phyloP scores from a whole-genome alignment of 2,888 invertebrate genomes.

The Dryomyza anilis region DNA sequence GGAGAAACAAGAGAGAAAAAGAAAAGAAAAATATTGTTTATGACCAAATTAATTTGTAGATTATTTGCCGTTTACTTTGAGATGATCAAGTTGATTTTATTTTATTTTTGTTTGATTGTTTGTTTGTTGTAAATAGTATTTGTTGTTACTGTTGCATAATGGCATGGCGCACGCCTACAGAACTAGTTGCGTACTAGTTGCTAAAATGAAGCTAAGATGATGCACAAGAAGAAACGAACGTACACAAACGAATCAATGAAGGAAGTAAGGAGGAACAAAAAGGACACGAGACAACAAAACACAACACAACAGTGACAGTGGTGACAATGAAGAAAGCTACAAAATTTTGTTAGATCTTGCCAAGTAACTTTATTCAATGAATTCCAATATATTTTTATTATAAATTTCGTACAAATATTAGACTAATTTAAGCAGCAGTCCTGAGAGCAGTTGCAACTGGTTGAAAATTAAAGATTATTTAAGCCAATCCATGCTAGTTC shows the following conservation, averaged over 20 bases:
- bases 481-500: too few relatives aligned
- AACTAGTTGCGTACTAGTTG: background rate
- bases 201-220: background rate
- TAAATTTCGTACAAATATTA: constrained; percentile 17
- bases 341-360: constrained; percentile 12
- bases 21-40: constrained; percentile 45
- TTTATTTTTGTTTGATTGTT: constrained; percentile 8
- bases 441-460: too few relatives aligned
- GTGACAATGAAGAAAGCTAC: background rate
- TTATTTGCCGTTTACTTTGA: constrained; percentile 33
- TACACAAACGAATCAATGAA: too few relatives aligned
- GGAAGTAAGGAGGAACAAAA: background rate
- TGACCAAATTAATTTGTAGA: constrained; percentile 47
- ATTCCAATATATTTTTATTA: constrained; percentile 23
- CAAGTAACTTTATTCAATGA: constrained; percentile 33
- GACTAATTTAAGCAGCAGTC: constrained; percentile 5
- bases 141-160: constrained; percentile 2
- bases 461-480: background rate
- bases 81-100: constrained; percentile 27
- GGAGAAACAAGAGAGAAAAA: constrained; percentile 44
- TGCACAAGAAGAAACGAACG: background rate
- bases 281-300: background rate
- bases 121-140: background rate
- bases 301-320: background rate
- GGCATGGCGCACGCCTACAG: background rate